These are phyloP conservation scores for Perizoma affinitatum DNA, from an alignment of 2,888 invertebrate genomes.

Conservation along the genomic window DNA sequence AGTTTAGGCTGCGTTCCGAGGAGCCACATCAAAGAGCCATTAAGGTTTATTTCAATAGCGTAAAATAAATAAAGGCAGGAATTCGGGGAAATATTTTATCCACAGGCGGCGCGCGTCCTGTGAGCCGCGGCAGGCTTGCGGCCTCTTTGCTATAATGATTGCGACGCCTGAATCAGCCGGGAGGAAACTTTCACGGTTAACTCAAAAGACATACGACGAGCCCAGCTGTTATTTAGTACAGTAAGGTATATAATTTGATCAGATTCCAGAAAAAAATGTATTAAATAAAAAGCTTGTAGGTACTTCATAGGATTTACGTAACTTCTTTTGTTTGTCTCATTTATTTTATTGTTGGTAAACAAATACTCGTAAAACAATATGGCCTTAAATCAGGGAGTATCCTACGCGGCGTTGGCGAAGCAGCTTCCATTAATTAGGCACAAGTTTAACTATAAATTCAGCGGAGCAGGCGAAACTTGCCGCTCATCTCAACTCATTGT, in stretches of 20 bases:
- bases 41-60: constrained; percentile 79
- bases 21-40: constrained; percentile 81
- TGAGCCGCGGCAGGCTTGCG: constrained; percentile 64
- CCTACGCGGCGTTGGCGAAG: constrained; percentile 65
- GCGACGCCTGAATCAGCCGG: constrained; percentile 63
- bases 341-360: constrained; percentile 41
- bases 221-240: constrained; percentile 53
- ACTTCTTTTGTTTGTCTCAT: constrained; percentile 12
- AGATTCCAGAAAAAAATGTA: constrained; percentile 8
- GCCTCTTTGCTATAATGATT: constrained; percentile 79
- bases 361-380: constrained; percentile 66
- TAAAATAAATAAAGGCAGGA: constrained; percentile 79
- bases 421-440: constrained; percentile 80
- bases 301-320: background rate
- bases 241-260: constrained; percentile 24
- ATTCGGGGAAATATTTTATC: constrained; percentile 79
- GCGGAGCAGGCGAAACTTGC: constrained; percentile 70
- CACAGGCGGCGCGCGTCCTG: constrained; percentile 59
- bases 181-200: constrained; percentile 67
- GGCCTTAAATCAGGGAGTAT: constrained; percentile 68
- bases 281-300: background rate
- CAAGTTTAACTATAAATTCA: constrained; percentile 82
- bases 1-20: constrained; percentile 65
- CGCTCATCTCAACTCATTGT: constrained; percentile 69
- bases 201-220: constrained; percentile 61